Conservation (phyloP, 2,113 vertebrate species). For the Meleagris gallopavo region DNA sequence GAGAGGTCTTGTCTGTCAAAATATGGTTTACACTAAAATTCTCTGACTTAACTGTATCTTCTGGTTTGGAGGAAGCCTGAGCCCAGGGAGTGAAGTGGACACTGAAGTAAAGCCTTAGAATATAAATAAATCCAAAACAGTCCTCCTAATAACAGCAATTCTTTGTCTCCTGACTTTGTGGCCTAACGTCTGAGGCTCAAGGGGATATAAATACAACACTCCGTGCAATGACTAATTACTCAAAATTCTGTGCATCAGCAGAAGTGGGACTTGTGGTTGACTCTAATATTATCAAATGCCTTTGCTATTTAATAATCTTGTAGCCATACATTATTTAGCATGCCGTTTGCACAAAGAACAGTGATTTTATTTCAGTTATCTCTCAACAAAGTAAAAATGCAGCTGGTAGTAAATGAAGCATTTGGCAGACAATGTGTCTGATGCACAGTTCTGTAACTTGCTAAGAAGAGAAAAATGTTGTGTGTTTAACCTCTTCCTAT, state of each 20-base stretch:
- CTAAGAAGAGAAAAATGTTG: slow-evolving; percentile 64
- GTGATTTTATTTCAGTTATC: slow-evolving; percentile 78
- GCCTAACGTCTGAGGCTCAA: slow-evolving; percentile 80
- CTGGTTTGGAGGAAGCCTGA: slow-evolving; percentile 47
- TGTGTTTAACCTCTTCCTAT: slow-evolving; percentile 72
- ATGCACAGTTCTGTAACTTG: slow-evolving; percentile 62
- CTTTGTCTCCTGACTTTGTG: slow-evolving; percentile 81
- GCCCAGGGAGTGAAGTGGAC: slow-evolving; percentile 65
- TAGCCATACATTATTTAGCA: slow-evolving; percentile 64
- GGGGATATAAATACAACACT: slow-evolving; percentile 77
- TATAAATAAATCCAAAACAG: slow-evolving; percentile 76
- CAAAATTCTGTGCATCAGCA: slow-evolving; percentile 81
- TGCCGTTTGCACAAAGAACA: slow-evolving; percentile 72
- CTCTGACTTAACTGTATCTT: slow-evolving; percentile 63
- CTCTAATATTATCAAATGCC: slow-evolving; percentile 79
- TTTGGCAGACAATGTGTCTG: slow-evolving; percentile 77
- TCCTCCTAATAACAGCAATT: slow-evolving; percentile 75
- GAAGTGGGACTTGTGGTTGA: slow-evolving; percentile 80
- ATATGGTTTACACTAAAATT: slow-evolving; percentile 69
- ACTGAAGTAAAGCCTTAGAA: slow-evolving; percentile 71
- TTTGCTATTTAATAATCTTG: slow-evolving; percentile 79
- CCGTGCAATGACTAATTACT: slow-evolving; percentile 79
- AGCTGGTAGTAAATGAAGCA: slow-evolving; percentile 78
- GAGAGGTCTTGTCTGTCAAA: slow-evolving; percentile 56
- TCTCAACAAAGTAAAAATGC: slow-evolving; percentile 76